These are phyloP conservation scores for Chamaea fasciata DNA, from an alignment of 2,113 vertebrate species.

Conservation along the genomic window DNA sequence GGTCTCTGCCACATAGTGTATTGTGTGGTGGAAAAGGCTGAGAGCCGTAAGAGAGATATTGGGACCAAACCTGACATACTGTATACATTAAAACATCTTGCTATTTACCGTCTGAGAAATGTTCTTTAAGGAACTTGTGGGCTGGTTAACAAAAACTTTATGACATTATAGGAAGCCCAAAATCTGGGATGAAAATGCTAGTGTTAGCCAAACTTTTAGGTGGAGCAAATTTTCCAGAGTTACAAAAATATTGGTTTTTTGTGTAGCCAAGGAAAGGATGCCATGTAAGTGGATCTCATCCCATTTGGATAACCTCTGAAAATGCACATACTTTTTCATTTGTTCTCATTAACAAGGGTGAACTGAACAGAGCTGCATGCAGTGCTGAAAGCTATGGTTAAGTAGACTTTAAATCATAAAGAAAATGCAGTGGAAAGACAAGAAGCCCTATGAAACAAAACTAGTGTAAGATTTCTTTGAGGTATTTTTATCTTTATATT, in stretches of 20 bases:
- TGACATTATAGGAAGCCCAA: conserved; percentile 36
- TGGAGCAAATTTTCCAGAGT: conserved; percentile 53
- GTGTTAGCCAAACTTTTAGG: conserved; percentile 52
- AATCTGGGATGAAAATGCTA: conserved; percentile 50
- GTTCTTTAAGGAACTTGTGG: conserved; percentile 30
- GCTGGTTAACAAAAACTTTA: conserved; percentile 62
- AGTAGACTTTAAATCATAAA: not conserved
- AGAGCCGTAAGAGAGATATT: not conserved
- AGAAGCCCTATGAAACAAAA: not conserved
- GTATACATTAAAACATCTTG: conserved; percentile 38
- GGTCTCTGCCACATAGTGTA: conserved; percentile 11
- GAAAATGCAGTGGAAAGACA: not conserved
- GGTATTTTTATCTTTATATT: not conserved
- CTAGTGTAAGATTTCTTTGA: not conserved
- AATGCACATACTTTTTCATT: conserved; percentile 43
- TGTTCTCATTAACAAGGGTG: conserved; percentile 9
- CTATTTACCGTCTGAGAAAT: conserved; percentile 21
- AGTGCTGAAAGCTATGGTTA: not conserved
- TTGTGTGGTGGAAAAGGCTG: conserved; percentile 16
- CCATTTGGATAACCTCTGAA: conserved; percentile 40
- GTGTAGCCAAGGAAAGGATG: conserved; percentile 48
- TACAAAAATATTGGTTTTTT: conserved; percentile 58
- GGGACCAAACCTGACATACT: not conserved
- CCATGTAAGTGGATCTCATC: conserved; percentile 39
- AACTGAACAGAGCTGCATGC: not conserved